Percentiles rank a stretch among this genome's conserved stretches.
phyloP scores from a whole-genome alignment of 2,797 vertebrate genomes.

The Amphiprion clarkii region DNA sequence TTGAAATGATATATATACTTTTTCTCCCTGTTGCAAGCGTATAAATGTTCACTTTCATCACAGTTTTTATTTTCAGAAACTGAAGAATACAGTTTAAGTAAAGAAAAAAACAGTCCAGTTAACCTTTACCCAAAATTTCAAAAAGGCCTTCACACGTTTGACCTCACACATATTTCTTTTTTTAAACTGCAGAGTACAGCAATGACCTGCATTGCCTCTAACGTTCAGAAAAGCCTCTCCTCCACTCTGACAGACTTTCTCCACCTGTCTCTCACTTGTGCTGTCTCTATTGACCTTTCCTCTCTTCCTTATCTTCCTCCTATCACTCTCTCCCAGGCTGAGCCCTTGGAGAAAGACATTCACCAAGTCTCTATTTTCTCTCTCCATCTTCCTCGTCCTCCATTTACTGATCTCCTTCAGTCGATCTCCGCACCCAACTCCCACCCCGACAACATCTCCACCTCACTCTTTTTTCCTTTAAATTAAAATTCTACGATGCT shows the following conservation, averaged over 20 bases:
- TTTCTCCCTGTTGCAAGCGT: background rate
- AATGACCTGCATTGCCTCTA: constrained; percentile 15
- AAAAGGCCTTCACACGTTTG: too few species aligned
- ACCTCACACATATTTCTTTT: background rate
- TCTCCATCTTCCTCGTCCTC: constrained; percentile 42
- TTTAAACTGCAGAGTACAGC: background rate
- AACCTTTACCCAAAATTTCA: background rate
- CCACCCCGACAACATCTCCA: background rate
- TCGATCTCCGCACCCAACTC: constrained; percentile 19
- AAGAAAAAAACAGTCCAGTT: background rate
- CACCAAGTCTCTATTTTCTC: constrained; percentile 43
- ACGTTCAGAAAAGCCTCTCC: constrained; percentile 22
- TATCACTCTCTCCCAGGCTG: constrained; percentile 48
- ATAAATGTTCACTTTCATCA: too few species aligned
- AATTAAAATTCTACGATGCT: too few species aligned
- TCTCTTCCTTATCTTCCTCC: constrained; percentile 52
- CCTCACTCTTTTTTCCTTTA: background rate
- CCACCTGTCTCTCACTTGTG: constrained; percentile 45
- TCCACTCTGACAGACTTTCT: constrained; percentile 23
- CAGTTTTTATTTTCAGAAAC: background rate
- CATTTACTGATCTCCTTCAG: constrained; percentile 52
- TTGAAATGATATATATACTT: background rate
- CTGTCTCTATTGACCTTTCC: constrained; percentile 62
- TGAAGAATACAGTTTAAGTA: background rate
- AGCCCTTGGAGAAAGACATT: constrained; percentile 52